phyloP scores from a whole-genome alignment of 1,140 invertebrate genomes.

The Latrodectus geometricus region DNA sequence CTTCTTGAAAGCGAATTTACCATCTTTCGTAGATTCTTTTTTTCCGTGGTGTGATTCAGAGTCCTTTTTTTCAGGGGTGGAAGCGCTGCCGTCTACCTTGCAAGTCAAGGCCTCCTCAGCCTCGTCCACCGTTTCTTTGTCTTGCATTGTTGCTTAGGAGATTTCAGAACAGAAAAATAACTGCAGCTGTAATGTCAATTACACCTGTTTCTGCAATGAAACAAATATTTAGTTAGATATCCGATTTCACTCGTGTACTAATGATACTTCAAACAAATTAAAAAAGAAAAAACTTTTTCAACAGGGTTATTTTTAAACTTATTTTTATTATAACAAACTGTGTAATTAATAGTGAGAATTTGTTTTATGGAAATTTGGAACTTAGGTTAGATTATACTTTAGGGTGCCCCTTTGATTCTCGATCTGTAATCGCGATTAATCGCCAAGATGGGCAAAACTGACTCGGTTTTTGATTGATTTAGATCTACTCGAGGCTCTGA shows the following conservation, averaged over 20 bases:
- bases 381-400: no score
- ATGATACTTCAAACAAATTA: not conserved
- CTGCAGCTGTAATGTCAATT: constrained; percentile 22
- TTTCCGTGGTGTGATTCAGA: not conserved
- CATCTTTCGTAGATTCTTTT: constrained; percentile 51
- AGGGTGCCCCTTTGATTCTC: no score
- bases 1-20: constrained; percentile 44
- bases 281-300: not conserved
- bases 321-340: no score
- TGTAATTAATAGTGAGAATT: no score
- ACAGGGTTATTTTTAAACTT: no score
- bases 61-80: not conserved
- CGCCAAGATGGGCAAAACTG: no score
- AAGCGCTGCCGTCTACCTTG: constrained; percentile 9
- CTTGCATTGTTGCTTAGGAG: constrained; percentile 29
- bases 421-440: no score
- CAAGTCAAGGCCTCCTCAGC: constrained; percentile 54
- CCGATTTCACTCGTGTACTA: not conserved
- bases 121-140: constrained; percentile 53
- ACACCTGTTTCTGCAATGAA: constrained; percentile 46
- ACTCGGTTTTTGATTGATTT: no score
- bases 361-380: no score
- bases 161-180: constrained; percentile 34
- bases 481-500: no score
- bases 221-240: not conserved